Evolutionary conservation across 2,888 invertebrate species (phyloP), one percentile per base, ranked within the genome.

Genomic region (Drepanosiphum platanoidis): DNA sequence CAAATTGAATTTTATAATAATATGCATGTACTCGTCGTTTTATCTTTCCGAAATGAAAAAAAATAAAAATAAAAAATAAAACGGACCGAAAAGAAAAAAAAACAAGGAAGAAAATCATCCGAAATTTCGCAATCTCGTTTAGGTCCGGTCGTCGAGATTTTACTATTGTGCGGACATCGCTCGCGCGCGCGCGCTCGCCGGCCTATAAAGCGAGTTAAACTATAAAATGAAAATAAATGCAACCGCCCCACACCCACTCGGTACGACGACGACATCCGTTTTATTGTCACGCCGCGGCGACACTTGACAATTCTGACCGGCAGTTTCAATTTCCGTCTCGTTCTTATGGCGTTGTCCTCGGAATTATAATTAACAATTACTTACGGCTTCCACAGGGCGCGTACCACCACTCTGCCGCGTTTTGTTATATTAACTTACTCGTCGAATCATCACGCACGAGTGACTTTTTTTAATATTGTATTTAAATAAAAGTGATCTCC

Each of bases 221-320:
- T 79, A 68, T 79, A 79, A 79, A 79, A 79, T 32, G 22, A 46
- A 79, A 79, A 79, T 78, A 78, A 78, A 78, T 8, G 64, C 30
- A 36, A 15, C 78, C 11, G 13, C 27, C 27, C n/a, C 61, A 18
- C 64, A 61, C 34, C 61, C 78, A 78, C 61, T n/a, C 34, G 3
- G 9, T n/a, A n/a, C 34, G 42, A 66, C 22, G 30, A 9, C 39
- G 64, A 22, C 79, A 46, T 46, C 66, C 32, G 66, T 79, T 79
- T 79, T 79, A 79, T 79, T 46, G 68, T 46, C 46, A 42, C 46
- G 8, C 27, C 22, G 32, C 42, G 32, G n/a, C 32, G n/a, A 36
- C 30, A 66, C 22, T 79, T 79, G 64, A 7, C 66, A 34, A 68
- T 32, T 68, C 46, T 15, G 9, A 34, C 66, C 34, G 46, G 61